Base-by-base conservation (phyloP, 37 sponge, comb jelly and placozoan genomes). In the Crambe crambe region DNA sequence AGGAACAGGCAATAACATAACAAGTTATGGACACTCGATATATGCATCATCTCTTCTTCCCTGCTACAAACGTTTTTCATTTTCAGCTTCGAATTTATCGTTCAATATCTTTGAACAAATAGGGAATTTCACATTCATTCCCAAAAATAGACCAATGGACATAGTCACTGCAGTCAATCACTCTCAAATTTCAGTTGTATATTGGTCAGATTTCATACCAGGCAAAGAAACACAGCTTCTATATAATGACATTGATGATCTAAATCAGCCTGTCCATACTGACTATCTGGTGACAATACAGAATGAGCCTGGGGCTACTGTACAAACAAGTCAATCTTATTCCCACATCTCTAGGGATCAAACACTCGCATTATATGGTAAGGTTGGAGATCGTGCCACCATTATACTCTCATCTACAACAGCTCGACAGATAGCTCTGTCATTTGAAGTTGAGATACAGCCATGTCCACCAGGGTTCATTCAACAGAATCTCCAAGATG, bases 391-490 rank as follows among this genome's bases (percentile, higher is more conserved):
- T 57, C 42, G 20, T 32, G 38, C 59, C 10, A 57, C 36, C 5
- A 23, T 74, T 56, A 57, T 58, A 23, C 40, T 74, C 4, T 34
- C 75, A 15, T 22, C 36, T 54, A n/a, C 59, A 5, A 56, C 59
- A 47, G n/a, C n/a, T n/a, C 58, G 75, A 30, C 59, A 57, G 8
- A 57, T 56, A 8, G 36, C 75, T 9, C 32, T 74, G 3, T 58
- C 75, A 8, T 74, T 74, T 23, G 20, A 74, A 29, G n/a, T 74
- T 5, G 20, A 4, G 15, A 27, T 74, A 20, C 75, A 74, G 30
- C 38, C 58, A 2, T 74, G 75, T 32, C 75, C 75, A 43, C 75
- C 75, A 2, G 59, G 58, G 25, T 56, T 74, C 38, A 57, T 74
- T n/a, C 75, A 57, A 10, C 39, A 74, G 2, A 58, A 58, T 2